A percentile compares a stretch with the other conserved stretches of the same genome.
Conservation (phyloP, 2,113 vertebrate genomes). For the Symphodus melops region DNA sequence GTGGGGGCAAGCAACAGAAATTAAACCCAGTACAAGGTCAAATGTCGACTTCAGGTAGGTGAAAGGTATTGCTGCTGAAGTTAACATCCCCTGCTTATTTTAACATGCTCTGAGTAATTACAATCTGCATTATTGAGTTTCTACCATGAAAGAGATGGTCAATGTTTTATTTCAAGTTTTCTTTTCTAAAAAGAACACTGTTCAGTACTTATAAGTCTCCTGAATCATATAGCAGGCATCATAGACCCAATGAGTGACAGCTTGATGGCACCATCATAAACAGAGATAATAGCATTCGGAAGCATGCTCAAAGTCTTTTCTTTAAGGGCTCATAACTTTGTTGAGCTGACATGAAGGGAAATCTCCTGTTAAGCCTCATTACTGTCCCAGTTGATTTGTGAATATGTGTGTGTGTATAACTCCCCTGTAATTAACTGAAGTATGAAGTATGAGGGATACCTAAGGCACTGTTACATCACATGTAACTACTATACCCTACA, state of each 20-base stretch:
- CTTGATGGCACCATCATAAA: neutral
- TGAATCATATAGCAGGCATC: neutral
- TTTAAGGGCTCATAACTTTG: neutral
- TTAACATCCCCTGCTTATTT: neutral
- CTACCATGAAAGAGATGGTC: no score
- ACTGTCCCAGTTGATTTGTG: neutral
- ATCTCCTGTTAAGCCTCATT: neutral
- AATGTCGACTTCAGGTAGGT: neutral
- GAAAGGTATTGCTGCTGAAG: neutral
- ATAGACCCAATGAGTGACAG: neutral
- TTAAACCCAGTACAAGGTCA: neutral
- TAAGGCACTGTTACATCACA: no score
- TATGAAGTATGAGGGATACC: neutral
- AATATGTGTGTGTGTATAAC: neutral
- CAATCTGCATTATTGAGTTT: neutral
- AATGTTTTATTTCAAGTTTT: neutral
- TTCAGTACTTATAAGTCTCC: no score
- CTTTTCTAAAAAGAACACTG: no score
- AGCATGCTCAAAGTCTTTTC: no score
- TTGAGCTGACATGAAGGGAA: neutral
- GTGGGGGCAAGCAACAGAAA: constrained; percentile 52
- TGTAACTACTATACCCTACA: no score
- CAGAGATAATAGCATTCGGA: no score
- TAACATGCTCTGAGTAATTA: neutral
- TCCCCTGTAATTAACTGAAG: neutral